Evolutionary conservation across 1,140 invertebrate species (phyloP).

Genomic region (Hyles vespertilio): DNA sequence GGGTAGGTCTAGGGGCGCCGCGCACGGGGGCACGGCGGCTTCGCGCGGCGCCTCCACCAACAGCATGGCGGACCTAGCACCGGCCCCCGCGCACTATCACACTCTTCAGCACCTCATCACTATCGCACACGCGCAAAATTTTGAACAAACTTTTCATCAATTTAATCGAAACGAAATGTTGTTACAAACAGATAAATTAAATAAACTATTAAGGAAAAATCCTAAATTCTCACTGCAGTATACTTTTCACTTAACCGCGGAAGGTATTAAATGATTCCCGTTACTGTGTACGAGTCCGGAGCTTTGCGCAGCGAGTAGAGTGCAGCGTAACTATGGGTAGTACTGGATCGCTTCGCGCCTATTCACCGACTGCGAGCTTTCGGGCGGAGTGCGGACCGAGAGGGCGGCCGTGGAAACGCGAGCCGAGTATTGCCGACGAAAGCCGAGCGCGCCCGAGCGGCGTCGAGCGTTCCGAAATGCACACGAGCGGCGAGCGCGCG

Average conservation of each 20-base stretch:
- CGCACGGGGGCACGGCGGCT: constrained; percentile 69
- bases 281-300: constrained; percentile 10
- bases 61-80: constrained; percentile 58
- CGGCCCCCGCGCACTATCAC: constrained; percentile 31
- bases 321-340: constrained; percentile 19
- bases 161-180: neutral
- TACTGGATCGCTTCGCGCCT: constrained; percentile 50
- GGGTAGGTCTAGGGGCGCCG: constrained; percentile 62
- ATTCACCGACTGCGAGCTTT: constrained; percentile 66
- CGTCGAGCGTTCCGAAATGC: constrained; percentile 20
- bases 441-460: constrained; percentile 31
- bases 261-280: constrained; percentile 9
- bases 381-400: constrained; percentile 70
- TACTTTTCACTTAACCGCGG: neutral
- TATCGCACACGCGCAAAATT: constrained; percentile 17
- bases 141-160: neutral
- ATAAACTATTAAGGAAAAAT: constrained; percentile 6
- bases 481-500: constrained; percentile 20
- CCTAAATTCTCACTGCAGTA: neutral
- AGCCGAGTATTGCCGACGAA: constrained; percentile 36
- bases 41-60: constrained; percentile 69
- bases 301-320: constrained; percentile 14
- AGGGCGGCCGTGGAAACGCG: constrained; percentile 62
- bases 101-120: constrained; percentile 45
- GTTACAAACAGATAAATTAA: constrained; percentile 11